phyloP scores from a whole-genome alignment of 2,888 invertebrate species.

The Seira sanloemensis region DNA sequence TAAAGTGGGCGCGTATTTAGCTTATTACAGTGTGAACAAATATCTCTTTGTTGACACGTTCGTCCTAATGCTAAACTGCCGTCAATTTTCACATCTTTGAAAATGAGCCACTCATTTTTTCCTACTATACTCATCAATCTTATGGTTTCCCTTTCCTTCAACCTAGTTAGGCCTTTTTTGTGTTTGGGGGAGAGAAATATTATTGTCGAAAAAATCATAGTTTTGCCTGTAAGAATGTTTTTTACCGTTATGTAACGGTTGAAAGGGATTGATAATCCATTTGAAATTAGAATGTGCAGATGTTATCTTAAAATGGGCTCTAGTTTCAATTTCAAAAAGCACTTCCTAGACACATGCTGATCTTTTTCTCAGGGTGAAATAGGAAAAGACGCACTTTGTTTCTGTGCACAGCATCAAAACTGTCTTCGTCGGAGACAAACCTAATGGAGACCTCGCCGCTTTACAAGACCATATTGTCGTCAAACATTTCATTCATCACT shows the following conservation, averaged over 20 bases:
- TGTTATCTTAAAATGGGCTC: not conserved
- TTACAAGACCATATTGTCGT: not conserved
- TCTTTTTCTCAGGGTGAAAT: not conserved
- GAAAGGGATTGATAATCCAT: not conserved
- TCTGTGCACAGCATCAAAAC: no score
- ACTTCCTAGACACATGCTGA: not conserved
- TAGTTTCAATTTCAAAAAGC: not conserved
- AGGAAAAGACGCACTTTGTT: not conserved
- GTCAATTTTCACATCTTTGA: conserved; percentile 38
- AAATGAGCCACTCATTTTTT: conserved; percentile 30
- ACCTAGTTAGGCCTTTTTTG: not conserved
- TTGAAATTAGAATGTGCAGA: not conserved
- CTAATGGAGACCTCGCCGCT: not conserved
- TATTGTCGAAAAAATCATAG: not conserved
- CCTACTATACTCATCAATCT: conserved; percentile 64
- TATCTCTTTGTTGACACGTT: conserved; percentile 30
- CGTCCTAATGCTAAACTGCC: conserved; percentile 25
- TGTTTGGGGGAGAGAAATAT: not conserved
- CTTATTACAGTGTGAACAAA: conserved; percentile 25
- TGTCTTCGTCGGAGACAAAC: no score
- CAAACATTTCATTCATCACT: not conserved
- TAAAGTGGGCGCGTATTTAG: no score
- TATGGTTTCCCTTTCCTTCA: conserved; percentile 59
- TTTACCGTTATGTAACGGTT: not conserved
- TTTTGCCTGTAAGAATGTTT: not conserved